Conservation (phyloP, 2,888 invertebrate genomes). For the Pemphredon lugubris region DNA sequence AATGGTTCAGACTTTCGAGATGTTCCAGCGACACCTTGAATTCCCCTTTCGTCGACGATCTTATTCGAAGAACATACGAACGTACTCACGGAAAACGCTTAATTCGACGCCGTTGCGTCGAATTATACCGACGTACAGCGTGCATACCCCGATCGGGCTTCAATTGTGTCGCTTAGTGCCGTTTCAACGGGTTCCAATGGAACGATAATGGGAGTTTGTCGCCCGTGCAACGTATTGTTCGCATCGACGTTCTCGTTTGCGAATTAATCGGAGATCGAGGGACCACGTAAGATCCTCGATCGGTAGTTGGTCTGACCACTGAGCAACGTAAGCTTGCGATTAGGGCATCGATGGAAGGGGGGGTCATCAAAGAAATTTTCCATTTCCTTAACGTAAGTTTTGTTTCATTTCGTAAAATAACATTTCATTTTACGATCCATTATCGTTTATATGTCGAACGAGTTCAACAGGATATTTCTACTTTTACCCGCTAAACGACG, state of each 20-base stretch:
- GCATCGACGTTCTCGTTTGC: slow-evolving; percentile 15
- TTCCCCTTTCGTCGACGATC: slow-evolving; percentile 14
- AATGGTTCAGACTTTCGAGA: slow-evolving; percentile 7
- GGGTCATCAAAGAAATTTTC: too few species aligned
- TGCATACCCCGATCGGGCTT: slow-evolving; percentile 77
- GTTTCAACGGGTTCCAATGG: slow-evolving; percentile 56
- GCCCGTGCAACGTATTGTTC: slow-evolving; percentile 20
- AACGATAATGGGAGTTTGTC: slow-evolving; percentile 64
- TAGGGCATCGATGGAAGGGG: too few species aligned
- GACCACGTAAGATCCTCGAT: too few species aligned
- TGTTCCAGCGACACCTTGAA: slow-evolving; percentile 13
- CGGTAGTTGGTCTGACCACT: too few species aligned
- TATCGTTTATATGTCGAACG: too few species aligned
- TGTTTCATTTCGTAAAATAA: too few species aligned
- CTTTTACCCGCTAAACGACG: too few species aligned
- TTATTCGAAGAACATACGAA: slow-evolving; percentile 25
- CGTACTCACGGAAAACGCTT: slow-evolving; percentile 55
- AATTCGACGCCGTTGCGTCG: too few species aligned
- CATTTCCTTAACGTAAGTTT: too few species aligned
- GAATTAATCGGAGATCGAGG: background rate
- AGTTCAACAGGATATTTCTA: too few species aligned
- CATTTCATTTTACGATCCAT: too few species aligned
- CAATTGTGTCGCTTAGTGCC: slow-evolving; percentile 73
- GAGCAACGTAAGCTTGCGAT: too few species aligned
- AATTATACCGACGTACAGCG: slow-evolving; percentile 63